Evolutionary conservation across 2,797 vertebrate species (phyloP).

Genomic region (Diglossa cyanea): DNA sequence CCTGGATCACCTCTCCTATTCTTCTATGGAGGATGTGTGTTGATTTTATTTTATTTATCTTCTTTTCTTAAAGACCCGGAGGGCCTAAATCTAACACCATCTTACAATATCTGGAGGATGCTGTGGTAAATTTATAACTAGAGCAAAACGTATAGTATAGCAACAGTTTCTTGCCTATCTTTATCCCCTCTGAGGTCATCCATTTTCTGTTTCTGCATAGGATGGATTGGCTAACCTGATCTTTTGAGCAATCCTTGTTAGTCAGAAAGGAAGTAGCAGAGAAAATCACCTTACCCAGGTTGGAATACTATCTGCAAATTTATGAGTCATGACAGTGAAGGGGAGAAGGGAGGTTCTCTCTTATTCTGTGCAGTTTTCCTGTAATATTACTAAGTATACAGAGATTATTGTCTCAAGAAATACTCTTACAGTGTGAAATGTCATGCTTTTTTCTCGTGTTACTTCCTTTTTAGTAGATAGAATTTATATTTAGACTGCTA

Average conservation of each 20-base stretch:
- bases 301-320: neutral
- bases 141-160: neutral
- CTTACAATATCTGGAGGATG: neutral
- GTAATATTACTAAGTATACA: fast-evolving
- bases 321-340: neutral
- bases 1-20: neutral
- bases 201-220: neutral
- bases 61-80: neutral
- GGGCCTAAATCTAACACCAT: neutral
- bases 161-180: neutral
- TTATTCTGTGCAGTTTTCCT: neutral
- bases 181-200: neutral
- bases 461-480: neutral
- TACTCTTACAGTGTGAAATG: neutral
- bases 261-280: neutral
- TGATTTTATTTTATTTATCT: neutral
- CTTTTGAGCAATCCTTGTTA: neutral
- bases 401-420: neutral
- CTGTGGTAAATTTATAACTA: neutral
- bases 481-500: neutral
- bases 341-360: neutral
- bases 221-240: neutral
- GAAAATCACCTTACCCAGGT: neutral
- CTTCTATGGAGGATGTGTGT: neutral
- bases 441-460: neutral